A percentile compares a stretch with the other conserved stretches of the same genome.
phyloP scores from a whole-genome alignment of 2,797 vertebrate species.

The Danio kyathit region DNA sequence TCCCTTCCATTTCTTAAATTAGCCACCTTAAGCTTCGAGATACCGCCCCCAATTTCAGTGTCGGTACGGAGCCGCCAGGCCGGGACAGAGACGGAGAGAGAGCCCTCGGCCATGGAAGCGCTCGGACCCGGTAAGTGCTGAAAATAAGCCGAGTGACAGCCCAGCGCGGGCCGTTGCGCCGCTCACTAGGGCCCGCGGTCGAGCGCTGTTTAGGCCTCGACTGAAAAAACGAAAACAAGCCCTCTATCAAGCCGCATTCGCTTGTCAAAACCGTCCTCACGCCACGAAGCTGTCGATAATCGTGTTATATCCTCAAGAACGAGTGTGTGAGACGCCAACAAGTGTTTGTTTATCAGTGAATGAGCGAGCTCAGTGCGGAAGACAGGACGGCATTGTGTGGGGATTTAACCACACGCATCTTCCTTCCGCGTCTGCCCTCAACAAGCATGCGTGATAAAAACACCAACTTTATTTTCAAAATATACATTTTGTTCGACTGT shows the following conservation, averaged over 20 bases:
- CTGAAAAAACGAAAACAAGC: constrained; percentile 69
- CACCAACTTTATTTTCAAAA: neutral
- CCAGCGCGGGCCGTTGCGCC: constrained; percentile 65
- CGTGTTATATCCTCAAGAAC: accelerated
- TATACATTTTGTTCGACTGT: neutral
- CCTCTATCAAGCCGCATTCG: constrained; percentile 1
- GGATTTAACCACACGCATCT: constrained; percentile 81
- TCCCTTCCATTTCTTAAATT: constrained; percentile 81
- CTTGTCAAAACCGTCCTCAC: neutral
- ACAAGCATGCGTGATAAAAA: constrained; percentile 55
- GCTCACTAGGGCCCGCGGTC: constrained; percentile 79
- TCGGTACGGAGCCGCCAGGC: constrained; percentile 90
- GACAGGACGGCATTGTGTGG: constrained; percentile 68
- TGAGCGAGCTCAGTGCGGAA: constrained; percentile 51
- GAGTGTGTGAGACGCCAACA: constrained; percentile 22
- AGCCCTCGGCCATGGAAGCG: constrained; percentile 96
- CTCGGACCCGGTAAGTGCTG: constrained; percentile 94
- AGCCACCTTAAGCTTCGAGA: constrained; percentile 85
- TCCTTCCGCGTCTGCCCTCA: constrained; percentile 78
- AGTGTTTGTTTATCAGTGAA: constrained; percentile 36
- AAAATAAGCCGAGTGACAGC: constrained; percentile 61
- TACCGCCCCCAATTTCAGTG: constrained; percentile 90
- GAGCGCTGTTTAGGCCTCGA: constrained; percentile 76
- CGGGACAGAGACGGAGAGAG: constrained; percentile 91
- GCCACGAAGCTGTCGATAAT: neutral